phyloP scores from a whole-genome alignment of 2,888 invertebrate genomes.

The Acronicta aceris region DNA sequence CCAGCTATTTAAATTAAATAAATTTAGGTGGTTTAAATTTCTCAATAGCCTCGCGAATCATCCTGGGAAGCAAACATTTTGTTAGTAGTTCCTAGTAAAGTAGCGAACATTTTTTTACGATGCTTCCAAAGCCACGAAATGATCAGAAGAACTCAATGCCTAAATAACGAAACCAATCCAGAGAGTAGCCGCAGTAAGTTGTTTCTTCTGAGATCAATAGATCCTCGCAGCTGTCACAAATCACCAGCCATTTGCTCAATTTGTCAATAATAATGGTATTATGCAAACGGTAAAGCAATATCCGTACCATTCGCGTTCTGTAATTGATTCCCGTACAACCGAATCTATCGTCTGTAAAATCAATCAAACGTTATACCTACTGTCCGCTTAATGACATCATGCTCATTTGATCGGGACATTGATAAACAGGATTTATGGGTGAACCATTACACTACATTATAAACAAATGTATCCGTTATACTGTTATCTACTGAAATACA shows the following conservation, averaged over 20 bases:
- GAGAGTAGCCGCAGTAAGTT: no score
- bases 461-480: conserved; percentile 17
- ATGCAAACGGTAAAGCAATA: conserved; percentile 1
- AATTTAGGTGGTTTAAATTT: no score
- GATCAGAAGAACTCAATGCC: no score
- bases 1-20: no score
- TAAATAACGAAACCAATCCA: no score
- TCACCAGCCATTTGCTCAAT: not conserved
- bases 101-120: no score
- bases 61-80: no score
- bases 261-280: conserved; percentile 1
- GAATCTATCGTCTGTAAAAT: conserved; percentile 38
- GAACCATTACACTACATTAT: conserved; percentile 15
- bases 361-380: conserved; percentile 44
- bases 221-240: not conserved
- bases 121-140: no score
- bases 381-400: conserved; percentile 37
- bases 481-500: not conserved
- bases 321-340: conserved; percentile 33
- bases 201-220: no score
- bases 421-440: conserved; percentile 47
- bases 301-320: conserved; percentile 2
- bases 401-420: conserved; percentile 35
- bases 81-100: no score
- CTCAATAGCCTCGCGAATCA: no score